Base-by-base conservation (phyloP, 2,888 invertebrate genomes). In the Troilus luridus region DNA sequence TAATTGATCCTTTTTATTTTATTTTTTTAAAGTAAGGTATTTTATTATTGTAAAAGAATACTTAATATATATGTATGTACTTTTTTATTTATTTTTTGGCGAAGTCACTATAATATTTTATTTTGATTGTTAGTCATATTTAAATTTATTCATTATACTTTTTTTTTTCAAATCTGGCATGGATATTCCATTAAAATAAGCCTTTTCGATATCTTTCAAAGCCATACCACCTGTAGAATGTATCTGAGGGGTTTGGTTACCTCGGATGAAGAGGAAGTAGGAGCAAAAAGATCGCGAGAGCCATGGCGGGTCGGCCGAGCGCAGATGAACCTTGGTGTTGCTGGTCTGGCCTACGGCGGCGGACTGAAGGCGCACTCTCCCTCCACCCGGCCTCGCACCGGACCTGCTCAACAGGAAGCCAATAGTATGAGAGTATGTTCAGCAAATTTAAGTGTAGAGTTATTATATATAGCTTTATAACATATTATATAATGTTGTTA, bases 321-420 rank as follows among this genome's bases (percentile, higher is more conserved):
- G 27, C 62, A 64, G 89, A 12, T 24, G 41, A 62, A 21, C 60
- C 62, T 27, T 54, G 54, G 89, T 89, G 89, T 89, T 89, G 89
- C 17, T 64, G 89, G 89, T 89, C 89, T 89, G 89, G 89, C 89
- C 89, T 89, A 89, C 89, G 19, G 1, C 62, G 64, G 89, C 41
- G 64, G 89, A 89, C 89, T 89, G 89, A 89, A 89, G 89, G 89
- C 62, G 89, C 89, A 64, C 62, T 62, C 59, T 64, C 62, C 89
- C 89, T 64, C 64, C 89, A 54, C 62, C 89, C 64, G 17, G 19
- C 89, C 54, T 19, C 89, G 21, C 54, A 54, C 67, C 89, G 62
- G 89, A 89, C 89, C 89, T 89, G 64, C 89, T 64, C 89, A 89
- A 89, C 89, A n/a, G 64, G 19, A 77, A 77, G 17, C 41, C 41